phyloP scores from a whole-genome alignment of 2,797 vertebrate genomes.

The Nyctalus aviator region DNA sequence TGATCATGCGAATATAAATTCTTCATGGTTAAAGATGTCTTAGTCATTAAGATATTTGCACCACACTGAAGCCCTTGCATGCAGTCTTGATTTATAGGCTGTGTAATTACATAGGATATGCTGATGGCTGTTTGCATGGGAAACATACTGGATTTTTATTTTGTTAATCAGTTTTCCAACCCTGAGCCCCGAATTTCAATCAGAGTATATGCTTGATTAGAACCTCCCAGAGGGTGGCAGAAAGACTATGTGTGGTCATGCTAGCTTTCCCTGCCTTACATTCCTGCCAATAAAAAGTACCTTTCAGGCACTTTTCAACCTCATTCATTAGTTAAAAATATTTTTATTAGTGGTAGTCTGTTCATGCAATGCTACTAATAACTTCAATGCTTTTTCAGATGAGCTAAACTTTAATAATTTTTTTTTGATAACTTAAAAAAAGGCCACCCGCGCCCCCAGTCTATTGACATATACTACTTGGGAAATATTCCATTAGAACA shows the following conservation, averaged over 20 bases:
- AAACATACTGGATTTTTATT: constrained; percentile 84
- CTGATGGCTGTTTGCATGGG: constrained; percentile 85
- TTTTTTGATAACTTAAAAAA: background rate
- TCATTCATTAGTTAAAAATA: constrained; percentile 65
- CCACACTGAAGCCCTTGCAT: constrained; percentile 83
- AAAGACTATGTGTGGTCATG: constrained; percentile 70
- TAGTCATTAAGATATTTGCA: constrained; percentile 89
- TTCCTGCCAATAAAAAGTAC: constrained; percentile 68
- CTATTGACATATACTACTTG: background rate
- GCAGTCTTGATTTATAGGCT: constrained; percentile 86
- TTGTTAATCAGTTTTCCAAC: constrained; percentile 85
- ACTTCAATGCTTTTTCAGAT: constrained; percentile 19
- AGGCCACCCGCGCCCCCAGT: background rate
- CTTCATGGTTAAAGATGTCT: constrained; percentile 87
- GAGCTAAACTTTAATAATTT: background rate
- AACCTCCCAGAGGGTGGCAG: constrained; percentile 71
- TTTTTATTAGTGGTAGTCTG: constrained; percentile 63
- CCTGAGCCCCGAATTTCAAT: constrained; percentile 84
- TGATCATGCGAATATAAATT: constrained; percentile 88
- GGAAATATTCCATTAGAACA: background rate
- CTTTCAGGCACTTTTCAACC: constrained; percentile 32
- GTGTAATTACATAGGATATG: constrained; percentile 86
- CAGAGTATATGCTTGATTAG: constrained; percentile 84
- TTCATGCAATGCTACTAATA: constrained; percentile 53
- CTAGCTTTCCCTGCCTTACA: background rate